Evolutionary conservation across 2,797 vertebrate genomes (phyloP).

Genomic region (Melanotaenia trifasciata): DNA sequence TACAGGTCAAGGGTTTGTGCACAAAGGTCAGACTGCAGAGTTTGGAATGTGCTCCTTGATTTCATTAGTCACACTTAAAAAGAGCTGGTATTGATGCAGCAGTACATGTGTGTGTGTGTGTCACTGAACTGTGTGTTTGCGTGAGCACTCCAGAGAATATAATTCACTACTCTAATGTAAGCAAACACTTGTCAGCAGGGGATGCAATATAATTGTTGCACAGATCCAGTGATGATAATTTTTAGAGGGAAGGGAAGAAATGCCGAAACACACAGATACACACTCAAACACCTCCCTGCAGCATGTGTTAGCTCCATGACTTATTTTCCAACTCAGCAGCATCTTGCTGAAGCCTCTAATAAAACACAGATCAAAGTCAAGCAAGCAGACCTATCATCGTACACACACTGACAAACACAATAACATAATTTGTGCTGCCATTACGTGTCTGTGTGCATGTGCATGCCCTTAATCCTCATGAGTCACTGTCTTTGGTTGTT

Average conservation of each 20-base stretch:
- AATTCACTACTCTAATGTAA: slow-evolving; percentile 30
- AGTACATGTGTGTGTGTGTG: neutral
- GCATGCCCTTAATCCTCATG: slow-evolving; percentile 21
- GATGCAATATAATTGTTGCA: slow-evolving; percentile 38
- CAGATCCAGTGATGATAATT: neutral
- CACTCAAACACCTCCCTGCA: slow-evolving; percentile 57
- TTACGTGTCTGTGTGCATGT: slow-evolving; percentile 24
- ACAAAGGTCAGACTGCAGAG: slow-evolving; percentile 39
- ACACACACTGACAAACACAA: slow-evolving; percentile 47
- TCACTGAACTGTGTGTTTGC: slow-evolving; percentile 20
- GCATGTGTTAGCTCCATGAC: slow-evolving; percentile 68
- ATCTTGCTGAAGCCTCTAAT: slow-evolving; percentile 79
- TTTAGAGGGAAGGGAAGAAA: slow-evolving; percentile 27
- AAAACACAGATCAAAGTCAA: slow-evolving; percentile 81
- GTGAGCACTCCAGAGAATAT: slow-evolving; percentile 16
- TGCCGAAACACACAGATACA: slow-evolving; percentile 25
- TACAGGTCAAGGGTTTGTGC: slow-evolving; percentile 47
- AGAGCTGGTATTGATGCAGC: slow-evolving; percentile 16
- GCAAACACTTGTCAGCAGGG: slow-evolving; percentile 43
- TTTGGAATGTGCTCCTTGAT: slow-evolving; percentile 67
- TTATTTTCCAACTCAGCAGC: slow-evolving; percentile 79
- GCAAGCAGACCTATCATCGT: slow-evolving; percentile 69
- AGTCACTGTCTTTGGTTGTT: slow-evolving; percentile 43
- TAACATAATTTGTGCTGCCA: slow-evolving; percentile 34
- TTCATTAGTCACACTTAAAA: slow-evolving; percentile 46